Conservation (phyloP, 2,797 vertebrate species). For the Dicrostonyx torquatus region DNA sequence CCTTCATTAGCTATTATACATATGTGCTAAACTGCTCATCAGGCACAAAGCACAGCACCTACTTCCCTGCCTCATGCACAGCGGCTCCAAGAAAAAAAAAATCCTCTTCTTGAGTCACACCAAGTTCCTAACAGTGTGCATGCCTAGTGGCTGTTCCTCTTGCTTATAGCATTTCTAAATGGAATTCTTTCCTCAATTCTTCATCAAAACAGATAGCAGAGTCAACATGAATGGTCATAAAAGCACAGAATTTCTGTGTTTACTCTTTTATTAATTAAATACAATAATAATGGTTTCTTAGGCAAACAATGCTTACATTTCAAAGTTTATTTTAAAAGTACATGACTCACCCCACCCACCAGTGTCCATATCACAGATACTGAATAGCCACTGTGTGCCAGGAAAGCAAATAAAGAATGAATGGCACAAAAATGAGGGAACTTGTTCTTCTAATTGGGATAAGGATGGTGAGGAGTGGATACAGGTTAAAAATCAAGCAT, state of each 20-base stretch:
- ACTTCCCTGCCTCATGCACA: not conserved
- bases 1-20: too few species aligned
- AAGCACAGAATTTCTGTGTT: not conserved
- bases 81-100: not conserved
- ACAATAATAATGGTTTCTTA: not conserved
- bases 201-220: not conserved
- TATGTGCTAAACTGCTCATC: too few species aligned
- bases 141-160: fast-evolving
- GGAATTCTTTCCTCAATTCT: not conserved
- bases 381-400: too few species aligned
- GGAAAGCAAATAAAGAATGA: not conserved
- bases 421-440: not conserved
- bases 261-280: not conserved
- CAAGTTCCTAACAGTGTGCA: fast-evolving
- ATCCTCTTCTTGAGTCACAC: fast-evolving
- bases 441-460: not conserved
- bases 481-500: not conserved
- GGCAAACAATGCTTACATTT: not conserved
- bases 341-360: fast-evolving
- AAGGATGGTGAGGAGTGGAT: fast-evolving
- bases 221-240: not conserved
- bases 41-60: too few species aligned
- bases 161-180: fast-evolving
- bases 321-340: not conserved
- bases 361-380: not conserved